Percentiles rank a stretch among this genome's conserved stretches.
Conservation (phyloP, 2,113 vertebrate species). For the Zapus hudsonius region DNA sequence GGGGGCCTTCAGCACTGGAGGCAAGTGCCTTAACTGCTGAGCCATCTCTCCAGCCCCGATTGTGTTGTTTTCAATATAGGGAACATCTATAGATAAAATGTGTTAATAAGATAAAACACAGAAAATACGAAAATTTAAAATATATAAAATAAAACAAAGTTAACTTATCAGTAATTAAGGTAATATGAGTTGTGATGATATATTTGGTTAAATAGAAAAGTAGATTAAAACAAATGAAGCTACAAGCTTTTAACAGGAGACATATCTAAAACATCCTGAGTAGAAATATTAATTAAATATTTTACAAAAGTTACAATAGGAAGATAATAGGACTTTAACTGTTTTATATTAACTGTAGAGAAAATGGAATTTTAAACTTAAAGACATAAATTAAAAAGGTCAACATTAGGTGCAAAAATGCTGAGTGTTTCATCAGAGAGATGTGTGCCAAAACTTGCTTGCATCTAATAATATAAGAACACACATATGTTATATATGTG, state of each 20-base stretch:
- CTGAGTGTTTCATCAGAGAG: neutral
- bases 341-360: neutral
- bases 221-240: neutral
- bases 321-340: neutral
- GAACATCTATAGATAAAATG: neutral
- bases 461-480: neutral
- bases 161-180: neutral
- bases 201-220: neutral
- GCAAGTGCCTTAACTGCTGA: too few relatives aligned
- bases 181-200: neutral
- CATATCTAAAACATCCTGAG: neutral
- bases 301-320: neutral
- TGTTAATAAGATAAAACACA: neutral
- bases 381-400: neutral
- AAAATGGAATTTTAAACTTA: neutral
- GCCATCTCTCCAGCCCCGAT: too few relatives aligned
- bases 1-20: too few relatives aligned
- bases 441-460: neutral
- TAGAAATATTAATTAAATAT: neutral
- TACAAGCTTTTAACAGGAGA: neutral
- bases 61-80: neutral
- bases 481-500: too few relatives aligned
- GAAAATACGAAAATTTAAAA: neutral
- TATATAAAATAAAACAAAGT: neutral
- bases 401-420: neutral